Percentiles rank a stretch among this genome's conserved stretches.
phyloP scores from a whole-genome alignment of 2,113 vertebrate species.

The Nyctereutes procyonoides region DNA sequence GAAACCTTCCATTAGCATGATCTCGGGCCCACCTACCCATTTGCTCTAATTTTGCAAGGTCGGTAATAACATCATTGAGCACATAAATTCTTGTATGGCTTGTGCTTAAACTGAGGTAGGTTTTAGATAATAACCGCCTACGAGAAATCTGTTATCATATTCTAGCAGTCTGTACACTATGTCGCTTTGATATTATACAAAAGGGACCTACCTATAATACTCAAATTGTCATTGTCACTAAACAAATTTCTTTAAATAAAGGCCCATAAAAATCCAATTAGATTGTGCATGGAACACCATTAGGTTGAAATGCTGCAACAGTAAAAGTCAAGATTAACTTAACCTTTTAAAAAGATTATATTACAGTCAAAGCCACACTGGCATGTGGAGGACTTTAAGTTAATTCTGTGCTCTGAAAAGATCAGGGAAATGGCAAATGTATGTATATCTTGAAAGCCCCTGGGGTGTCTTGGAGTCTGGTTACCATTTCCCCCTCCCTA shows the following conservation, averaged over 20 bases:
- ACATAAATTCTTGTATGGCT: not conserved
- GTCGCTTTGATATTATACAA: slow-evolving; percentile 23
- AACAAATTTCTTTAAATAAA: slow-evolving; percentile 76
- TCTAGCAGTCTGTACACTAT: not conserved
- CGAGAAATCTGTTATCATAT: slow-evolving; percentile 3
- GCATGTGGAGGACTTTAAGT: slow-evolving; percentile 12
- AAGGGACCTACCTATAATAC: slow-evolving; percentile 54
- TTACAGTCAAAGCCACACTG: slow-evolving; percentile 40
- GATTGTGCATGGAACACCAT: slow-evolving; percentile 48
- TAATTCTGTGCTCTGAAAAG: slow-evolving; percentile 34
- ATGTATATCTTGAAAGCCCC: slow-evolving; percentile 43
- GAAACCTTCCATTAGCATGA: slow-evolving; percentile 61
- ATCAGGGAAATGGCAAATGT: slow-evolving; percentile 29
- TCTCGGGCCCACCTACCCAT: slow-evolving; percentile 33
- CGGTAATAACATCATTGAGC: slow-evolving; percentile 58
- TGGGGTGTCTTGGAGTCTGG: not conserved
- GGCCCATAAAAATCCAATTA: slow-evolving; percentile 70
- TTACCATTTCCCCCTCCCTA: slow-evolving; percentile 46
- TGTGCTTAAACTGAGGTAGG: slow-evolving; percentile 31
- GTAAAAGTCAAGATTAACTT: slow-evolving; percentile 73
- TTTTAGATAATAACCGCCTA: slow-evolving; percentile 48
- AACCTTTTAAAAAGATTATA: slow-evolving; percentile 72
- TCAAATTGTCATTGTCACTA: slow-evolving; percentile 64
- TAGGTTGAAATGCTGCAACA: slow-evolving; percentile 63
- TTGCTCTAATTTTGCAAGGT: slow-evolving; percentile 67